phyloP scores from a whole-genome alignment of 2,113 vertebrate genomes.

The Phrynosoma platyrhinos region DNA sequence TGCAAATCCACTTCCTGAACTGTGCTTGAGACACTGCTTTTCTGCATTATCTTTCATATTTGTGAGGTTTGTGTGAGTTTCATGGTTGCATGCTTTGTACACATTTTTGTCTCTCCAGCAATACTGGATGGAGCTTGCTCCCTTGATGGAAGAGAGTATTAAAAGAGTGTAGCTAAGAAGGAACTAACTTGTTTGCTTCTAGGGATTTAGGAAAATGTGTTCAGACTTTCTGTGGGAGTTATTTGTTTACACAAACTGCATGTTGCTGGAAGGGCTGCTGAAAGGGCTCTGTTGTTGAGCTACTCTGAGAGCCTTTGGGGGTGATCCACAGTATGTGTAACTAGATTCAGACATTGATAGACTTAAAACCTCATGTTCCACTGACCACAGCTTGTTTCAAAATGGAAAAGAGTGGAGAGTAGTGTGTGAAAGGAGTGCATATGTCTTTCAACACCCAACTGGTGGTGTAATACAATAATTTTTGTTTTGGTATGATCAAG shows the following conservation, averaged over 20 bases:
- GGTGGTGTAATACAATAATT: not conserved
- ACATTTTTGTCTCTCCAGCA: not conserved
- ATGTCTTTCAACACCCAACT: not conserved
- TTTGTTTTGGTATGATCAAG: not conserved
- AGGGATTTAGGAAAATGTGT: slow-evolving; percentile 17
- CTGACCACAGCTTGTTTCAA: slow-evolving; percentile 25
- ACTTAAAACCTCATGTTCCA: not conserved
- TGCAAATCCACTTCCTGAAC: slow-evolving; percentile 15
- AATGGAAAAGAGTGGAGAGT: not conserved
- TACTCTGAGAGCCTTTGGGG: slow-evolving; percentile 13
- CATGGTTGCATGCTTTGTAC: not conserved
- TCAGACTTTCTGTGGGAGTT: not conserved
- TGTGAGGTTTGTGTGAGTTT: no score
- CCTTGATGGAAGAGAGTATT: not conserved
- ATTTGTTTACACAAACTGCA: slow-evolving; percentile 6
- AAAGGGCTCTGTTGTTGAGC: not conserved
- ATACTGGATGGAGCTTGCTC: slow-evolving; percentile 7
- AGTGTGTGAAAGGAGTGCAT: slow-evolving; percentile 27
- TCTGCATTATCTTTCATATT: slow-evolving; percentile 4
- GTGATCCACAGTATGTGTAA: slow-evolving; percentile 36
- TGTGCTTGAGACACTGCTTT: slow-evolving; percentile 28
- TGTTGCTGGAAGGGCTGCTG: not conserved
- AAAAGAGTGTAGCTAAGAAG: not conserved
- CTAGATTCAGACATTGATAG: slow-evolving; percentile 22
- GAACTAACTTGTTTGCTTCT: not conserved